These are phyloP conservation scores for Wiebesia pumilae DNA, from an alignment of 1,140 invertebrate genomes.

Conservation along the genomic window DNA sequence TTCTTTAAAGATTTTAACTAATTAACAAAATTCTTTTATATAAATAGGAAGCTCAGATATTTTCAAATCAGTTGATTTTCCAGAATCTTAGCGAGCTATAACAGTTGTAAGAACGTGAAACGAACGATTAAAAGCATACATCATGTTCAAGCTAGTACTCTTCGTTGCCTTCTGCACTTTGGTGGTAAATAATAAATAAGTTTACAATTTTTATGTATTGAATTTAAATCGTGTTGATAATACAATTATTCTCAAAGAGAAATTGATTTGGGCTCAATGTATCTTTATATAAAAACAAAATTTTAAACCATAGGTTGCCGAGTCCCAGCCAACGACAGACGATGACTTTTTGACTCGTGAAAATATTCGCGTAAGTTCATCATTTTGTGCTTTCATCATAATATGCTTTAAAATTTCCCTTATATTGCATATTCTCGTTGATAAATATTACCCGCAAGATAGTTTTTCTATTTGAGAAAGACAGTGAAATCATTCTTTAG, in stretches of 20 bases:
- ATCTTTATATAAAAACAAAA: background rate
- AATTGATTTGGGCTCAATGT: background rate
- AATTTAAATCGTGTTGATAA: too few species aligned
- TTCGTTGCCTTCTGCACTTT: conserved; percentile 10
- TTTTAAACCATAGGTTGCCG: conserved; percentile 7
- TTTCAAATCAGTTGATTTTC: background rate
- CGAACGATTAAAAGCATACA: background rate
- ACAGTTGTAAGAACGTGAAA: background rate
- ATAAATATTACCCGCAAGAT: too few species aligned
- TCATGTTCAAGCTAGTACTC: conserved; percentile 25
- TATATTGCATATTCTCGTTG: too few species aligned
- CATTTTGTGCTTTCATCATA: background rate
- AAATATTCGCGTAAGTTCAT: conserved; percentile 28
- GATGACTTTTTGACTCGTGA: background rate
- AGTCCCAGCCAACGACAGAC: background rate
- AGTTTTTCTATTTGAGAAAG: too few species aligned
- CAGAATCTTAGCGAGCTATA: background rate
- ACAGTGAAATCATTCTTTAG: too few species aligned
- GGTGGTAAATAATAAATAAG: conserved; percentile 10
- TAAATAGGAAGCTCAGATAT: background rate
- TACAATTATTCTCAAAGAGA: too few species aligned
- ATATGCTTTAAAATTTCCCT: too few species aligned
- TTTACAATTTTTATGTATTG: background rate
- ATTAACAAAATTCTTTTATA: background rate
- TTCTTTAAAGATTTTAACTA: background rate